Evolutionary conservation across 2,888 invertebrate genomes (phyloP).

Genomic region (Nebria brevicollis): DNA sequence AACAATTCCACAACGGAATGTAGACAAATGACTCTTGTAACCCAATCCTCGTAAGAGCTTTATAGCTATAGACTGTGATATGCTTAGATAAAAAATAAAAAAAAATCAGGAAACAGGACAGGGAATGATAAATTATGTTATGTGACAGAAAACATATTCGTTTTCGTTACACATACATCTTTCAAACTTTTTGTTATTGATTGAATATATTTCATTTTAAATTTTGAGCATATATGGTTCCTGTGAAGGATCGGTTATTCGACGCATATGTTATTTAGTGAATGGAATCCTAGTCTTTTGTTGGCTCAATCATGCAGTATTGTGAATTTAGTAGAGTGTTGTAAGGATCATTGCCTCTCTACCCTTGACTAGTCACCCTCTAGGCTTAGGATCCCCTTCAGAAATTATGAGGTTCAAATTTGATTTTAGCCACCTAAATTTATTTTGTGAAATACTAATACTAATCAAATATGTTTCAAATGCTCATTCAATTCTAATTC

Average conservation of each 20-base stretch:
- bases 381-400: neutral
- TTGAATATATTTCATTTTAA: neutral
- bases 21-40: neutral
- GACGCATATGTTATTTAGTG: slow-evolving; percentile 33
- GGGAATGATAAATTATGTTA: neutral
- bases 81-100: too few species aligned
- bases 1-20: neutral
- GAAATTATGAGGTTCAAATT: neutral
- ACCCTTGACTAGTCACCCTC: neutral
- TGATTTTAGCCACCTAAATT: neutral
- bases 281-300: slow-evolving; percentile 38
- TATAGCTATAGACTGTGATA: neutral
- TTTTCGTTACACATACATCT: neutral
- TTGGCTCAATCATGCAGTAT: slow-evolving; percentile 36
- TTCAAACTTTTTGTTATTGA: neutral
- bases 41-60: neutral
- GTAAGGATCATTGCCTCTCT: slow-evolving; percentile 19
- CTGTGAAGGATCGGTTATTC: slow-evolving; percentile 30
- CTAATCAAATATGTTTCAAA: too few species aligned
- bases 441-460: too few species aligned
- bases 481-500: too few species aligned
- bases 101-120: too few species aligned
- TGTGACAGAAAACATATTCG: neutral
- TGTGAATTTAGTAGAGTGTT: slow-evolving; percentile 34
- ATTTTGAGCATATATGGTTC: neutral